Percentiles rank a stretch among this genome's conserved stretches.
These are phyloP conservation scores for Tubulanus polymorphus DNA, from an alignment of 2,888 invertebrate species.

Conservation along the genomic window DNA sequence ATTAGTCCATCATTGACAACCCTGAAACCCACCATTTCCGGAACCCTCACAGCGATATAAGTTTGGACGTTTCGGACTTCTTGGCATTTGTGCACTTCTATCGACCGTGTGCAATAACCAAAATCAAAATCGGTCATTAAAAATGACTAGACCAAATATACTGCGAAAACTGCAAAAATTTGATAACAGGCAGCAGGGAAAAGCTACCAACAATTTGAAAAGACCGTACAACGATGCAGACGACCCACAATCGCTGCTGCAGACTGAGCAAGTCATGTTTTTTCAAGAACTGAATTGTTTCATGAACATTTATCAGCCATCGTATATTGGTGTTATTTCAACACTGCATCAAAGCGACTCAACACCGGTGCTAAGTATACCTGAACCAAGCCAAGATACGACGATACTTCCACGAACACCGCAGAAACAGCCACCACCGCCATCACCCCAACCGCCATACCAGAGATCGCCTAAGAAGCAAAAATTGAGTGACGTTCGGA, in stretches of 20 bases:
- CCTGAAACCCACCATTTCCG: neutral
- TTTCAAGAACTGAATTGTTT: constrained; percentile 1
- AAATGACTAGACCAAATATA: neutral
- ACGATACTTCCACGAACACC: neutral
- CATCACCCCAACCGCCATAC: neutral
- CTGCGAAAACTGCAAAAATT: neutral
- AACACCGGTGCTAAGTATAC: neutral
- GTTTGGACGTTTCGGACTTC: neutral
- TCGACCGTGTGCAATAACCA: neutral
- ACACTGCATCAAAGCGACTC: no score
- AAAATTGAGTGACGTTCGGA: neutral
- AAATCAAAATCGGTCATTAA: neutral
- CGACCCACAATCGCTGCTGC: neutral
- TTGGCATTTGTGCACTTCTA: no score
- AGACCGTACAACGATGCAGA: neutral
- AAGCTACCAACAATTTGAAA: neutral
- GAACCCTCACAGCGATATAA: neutral
- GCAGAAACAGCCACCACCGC: no score
- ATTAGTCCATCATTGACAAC: neutral
- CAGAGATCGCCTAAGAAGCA: neutral
- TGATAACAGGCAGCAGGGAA: neutral
- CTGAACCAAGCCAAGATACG: neutral
- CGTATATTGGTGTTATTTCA: neutral
- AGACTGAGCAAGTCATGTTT: neutral
- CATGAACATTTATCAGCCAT: neutral